phyloP scores from a whole-genome alignment of 2,113 vertebrate species.

The Notiomystis cincta region DNA sequence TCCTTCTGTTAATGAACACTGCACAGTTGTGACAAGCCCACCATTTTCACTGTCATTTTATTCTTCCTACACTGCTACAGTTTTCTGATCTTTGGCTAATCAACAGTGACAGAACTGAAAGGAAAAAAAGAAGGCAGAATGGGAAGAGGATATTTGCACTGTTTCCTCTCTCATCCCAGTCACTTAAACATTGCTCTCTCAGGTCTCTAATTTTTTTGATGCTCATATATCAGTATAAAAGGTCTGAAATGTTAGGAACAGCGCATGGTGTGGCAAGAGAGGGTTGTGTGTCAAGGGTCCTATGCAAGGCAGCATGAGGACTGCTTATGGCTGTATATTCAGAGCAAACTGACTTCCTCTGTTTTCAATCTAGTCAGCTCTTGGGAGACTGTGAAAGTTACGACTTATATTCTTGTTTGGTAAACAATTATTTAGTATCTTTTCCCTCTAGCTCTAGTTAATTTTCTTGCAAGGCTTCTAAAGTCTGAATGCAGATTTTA shows the following conservation, averaged over 20 bases:
- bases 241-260: not conserved
- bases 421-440: not conserved
- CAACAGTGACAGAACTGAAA: not conserved
- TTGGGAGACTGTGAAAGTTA: not conserved
- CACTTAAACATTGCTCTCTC: not conserved
- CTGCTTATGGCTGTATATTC: not conserved
- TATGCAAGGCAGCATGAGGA: not conserved
- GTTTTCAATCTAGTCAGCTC: not conserved
- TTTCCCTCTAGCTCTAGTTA: not conserved
- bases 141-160: not conserved
- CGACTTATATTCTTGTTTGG: not conserved
- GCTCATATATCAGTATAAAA: not conserved
- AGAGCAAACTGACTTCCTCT: not conserved
- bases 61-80: not conserved
- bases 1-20: not conserved
- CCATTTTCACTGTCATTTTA: not conserved
- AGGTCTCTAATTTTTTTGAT: not conserved
- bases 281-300: not conserved
- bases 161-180: not conserved
- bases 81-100: not conserved
- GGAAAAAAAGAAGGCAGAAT: not conserved
- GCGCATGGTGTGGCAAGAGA: not conserved
- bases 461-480: not conserved
- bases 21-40: not conserved
- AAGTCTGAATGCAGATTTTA: not conserved